Percentiles rank a stretch among this genome's conserved stretches.
These are phyloP conservation scores for Tuberolachnus salignus DNA, from an alignment of 2,888 invertebrate species.

Conservation along the genomic window DNA sequence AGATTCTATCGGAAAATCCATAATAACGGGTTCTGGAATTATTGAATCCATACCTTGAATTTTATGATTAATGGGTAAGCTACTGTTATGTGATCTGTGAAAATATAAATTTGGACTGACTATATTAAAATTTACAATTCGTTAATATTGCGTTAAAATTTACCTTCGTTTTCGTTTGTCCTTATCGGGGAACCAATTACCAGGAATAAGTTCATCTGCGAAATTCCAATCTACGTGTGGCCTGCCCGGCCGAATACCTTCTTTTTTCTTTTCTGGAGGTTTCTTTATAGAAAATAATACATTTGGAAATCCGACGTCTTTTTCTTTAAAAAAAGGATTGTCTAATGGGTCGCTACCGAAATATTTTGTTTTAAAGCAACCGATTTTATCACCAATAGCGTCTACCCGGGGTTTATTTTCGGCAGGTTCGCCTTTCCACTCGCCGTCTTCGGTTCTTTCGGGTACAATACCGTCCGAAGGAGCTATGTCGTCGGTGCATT, in stretches of 20 bases:
- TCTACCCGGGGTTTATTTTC: slow-evolving; percentile 65
- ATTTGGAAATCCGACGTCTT: slow-evolving; percentile 61
- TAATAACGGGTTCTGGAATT: slow-evolving; percentile 35
- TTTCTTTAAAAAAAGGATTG: slow-evolving; percentile 72
- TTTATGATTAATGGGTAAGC: slow-evolving; percentile 26
- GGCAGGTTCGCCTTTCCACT: slow-evolving; percentile 60
- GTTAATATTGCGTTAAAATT: background rate
- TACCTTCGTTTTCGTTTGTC: slow-evolving; percentile 46
- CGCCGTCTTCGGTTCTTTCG: slow-evolving; percentile 60
- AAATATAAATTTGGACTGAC: slow-evolving; percentile 13
- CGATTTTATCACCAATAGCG: slow-evolving; percentile 75
- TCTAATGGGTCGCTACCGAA: slow-evolving; percentile 78
- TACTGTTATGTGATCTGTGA: slow-evolving; percentile 43
- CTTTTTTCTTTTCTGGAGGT: slow-evolving; percentile 58
- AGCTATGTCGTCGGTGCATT: slow-evolving; percentile 62
- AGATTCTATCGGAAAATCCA: slow-evolving; percentile 31
- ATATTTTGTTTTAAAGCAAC: slow-evolving; percentile 76
- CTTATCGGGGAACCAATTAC: slow-evolving; percentile 28
- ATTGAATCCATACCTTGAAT: slow-evolving; percentile 25
- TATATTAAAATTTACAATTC: background rate
- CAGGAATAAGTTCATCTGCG: slow-evolving; percentile 34
- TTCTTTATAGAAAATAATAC: slow-evolving; percentile 27
- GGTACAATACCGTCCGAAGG: slow-evolving; percentile 60
- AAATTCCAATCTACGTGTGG: slow-evolving; percentile 27
- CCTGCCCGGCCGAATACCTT: slow-evolving; percentile 37